A percentile compares a stretch with the other conserved stretches of the same genome.
Conservation (phyloP, 2,888 invertebrate species). For the Agelastica alni region DNA sequence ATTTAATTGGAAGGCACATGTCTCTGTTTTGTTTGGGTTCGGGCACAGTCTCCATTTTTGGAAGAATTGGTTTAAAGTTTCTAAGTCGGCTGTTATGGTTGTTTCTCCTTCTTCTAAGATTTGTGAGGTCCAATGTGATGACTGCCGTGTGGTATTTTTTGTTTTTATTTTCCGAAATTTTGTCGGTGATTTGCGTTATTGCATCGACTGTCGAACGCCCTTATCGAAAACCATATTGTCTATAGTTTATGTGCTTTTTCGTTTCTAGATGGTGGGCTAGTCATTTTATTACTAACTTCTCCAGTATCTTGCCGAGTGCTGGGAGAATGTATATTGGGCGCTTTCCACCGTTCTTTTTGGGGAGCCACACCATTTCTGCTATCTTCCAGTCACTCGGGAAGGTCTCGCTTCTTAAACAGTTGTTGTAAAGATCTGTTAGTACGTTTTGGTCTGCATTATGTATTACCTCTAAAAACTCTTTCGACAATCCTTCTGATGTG, state of each 20-base stretch:
- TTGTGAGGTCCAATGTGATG: background rate
- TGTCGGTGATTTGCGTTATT: background rate
- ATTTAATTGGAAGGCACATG: too few species aligned
- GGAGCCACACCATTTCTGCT: too few species aligned
- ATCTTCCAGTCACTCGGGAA: too few species aligned
- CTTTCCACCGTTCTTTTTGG: too few species aligned
- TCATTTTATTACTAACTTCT: background rate
- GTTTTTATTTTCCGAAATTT: background rate
- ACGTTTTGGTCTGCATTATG: background rate
- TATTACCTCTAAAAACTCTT: background rate
- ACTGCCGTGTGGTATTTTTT: background rate
- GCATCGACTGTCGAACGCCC: background rate
- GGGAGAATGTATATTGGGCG: too few species aligned
- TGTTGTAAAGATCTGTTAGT: background rate
- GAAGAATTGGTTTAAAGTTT: too few species aligned
- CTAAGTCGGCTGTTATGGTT: too few species aligned
- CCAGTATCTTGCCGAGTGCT: background rate
- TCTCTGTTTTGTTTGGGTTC: too few species aligned
- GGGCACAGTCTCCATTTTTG: too few species aligned
- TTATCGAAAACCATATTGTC: too few species aligned
- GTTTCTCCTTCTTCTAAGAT: too few species aligned
- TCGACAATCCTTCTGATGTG: background rate
- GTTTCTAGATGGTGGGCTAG: background rate
- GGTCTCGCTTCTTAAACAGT: background rate
- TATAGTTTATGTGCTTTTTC: too few species aligned